These are phyloP conservation scores for Bombus fervidus DNA, from an alignment of 1,140 invertebrate species.

Conservation along the genomic window DNA sequence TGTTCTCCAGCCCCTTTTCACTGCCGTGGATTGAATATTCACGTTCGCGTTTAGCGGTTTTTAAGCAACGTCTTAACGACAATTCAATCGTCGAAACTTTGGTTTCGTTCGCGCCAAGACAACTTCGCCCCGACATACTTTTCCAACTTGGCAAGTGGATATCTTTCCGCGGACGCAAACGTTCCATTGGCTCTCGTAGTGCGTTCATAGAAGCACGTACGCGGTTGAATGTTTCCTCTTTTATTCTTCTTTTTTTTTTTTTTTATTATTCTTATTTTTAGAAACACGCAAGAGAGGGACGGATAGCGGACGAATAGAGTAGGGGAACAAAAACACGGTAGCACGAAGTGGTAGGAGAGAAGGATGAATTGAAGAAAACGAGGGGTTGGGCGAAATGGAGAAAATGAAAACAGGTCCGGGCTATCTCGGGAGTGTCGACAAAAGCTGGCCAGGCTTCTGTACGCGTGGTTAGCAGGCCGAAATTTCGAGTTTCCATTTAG, in stretches of 20 bases:
- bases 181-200: too few species aligned
- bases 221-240: too few species aligned
- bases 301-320: too few species aligned
- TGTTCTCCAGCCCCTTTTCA: neutral
- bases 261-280: neutral
- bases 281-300: neutral
- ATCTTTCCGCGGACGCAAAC: too few species aligned
- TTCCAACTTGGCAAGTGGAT: too few species aligned
- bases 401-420: conserved; percentile 13
- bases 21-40: neutral
- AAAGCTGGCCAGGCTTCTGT: conserved; percentile 14
- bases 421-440: conserved; percentile 4
- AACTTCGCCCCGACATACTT: too few species aligned
- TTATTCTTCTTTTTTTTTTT: neutral
- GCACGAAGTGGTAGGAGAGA: too few species aligned
- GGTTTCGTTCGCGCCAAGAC: too few species aligned
- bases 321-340: neutral
- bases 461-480: neutral
- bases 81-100: conserved; percentile 10
- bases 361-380: neutral
- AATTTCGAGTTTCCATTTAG: conserved; percentile 39
- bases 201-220: neutral
- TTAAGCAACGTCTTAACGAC: conserved; percentile 19
- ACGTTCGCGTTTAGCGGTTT: neutral
- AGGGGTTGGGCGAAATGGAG: neutral